Evolutionary conservation across 2,797 vertebrate genomes (phyloP).

Genomic region (Rhynchotus rufescens): DNA sequence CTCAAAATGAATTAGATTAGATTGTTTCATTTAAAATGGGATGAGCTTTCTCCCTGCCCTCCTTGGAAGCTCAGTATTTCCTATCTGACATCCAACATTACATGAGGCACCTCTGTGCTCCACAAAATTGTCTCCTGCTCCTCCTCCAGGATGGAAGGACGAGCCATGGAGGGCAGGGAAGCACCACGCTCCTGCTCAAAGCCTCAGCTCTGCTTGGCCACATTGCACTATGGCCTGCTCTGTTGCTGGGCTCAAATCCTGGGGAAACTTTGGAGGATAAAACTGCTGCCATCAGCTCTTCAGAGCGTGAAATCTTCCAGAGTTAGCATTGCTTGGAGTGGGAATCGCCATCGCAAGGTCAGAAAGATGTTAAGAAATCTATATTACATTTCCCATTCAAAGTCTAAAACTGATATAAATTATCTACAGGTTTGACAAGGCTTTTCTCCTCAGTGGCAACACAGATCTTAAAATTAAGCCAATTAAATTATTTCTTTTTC

Average conservation of each 20-base stretch:
- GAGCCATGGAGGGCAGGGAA: not conserved
- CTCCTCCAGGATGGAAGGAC: not conserved
- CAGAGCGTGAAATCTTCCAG: conserved; percentile 39
- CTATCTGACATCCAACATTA: not conserved
- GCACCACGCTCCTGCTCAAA: not conserved
- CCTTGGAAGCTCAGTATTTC: conserved; percentile 1
- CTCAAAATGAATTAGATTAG: not conserved
- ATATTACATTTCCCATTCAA: conserved; percentile 27
- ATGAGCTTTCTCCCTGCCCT: not conserved
- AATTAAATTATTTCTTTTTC: not conserved
- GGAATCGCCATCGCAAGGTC: conserved; percentile 66
- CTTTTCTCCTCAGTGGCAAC: not conserved
- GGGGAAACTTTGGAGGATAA: conserved; percentile 44
- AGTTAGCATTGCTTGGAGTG: conserved; percentile 37
- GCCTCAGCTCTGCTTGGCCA: not conserved
- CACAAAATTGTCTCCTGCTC: not conserved
- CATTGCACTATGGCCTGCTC: not conserved
- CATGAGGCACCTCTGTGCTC: not conserved
- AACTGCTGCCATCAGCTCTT: conserved; percentile 43
- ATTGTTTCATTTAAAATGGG: not conserved
- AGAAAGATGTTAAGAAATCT: conserved; percentile 44
- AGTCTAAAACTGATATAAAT: not conserved
- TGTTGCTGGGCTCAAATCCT: not conserved
- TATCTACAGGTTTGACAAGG: not conserved
- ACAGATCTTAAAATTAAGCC: not conserved